Base-by-base conservation (phyloP, 2,797 vertebrate genomes). In the Sardinella longiceps region DNA sequence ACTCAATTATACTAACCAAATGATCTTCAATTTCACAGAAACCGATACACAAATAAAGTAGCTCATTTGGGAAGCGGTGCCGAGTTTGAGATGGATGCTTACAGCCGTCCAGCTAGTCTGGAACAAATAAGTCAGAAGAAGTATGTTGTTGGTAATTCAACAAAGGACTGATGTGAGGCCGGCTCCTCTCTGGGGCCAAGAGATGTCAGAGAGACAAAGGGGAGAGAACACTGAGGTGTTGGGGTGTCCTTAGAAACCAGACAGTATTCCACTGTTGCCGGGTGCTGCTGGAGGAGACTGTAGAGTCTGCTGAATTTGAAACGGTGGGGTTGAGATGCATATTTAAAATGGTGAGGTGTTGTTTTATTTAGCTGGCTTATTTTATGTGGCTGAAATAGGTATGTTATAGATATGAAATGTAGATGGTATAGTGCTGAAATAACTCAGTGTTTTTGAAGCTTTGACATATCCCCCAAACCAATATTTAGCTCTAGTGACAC, bases 81-180 rank as follows among this genome's bases (percentile, higher is more conserved):
- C 1, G 56, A 60, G 56, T 5, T 77, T 20, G 20, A 39, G 12
- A 77, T 39, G 43, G 28, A 77, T 77, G 33, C 70, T 43, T 43
- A 77, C 37, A 23, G 33, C 2, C 37, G 30, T 37, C 66, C 70
- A 77, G 70, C 43, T 18, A 77, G 33, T 77, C 18, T 77, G 70
- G 70, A 77, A 43, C 70, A 3, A 77, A 77, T 23, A 23, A 77
- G 33, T 18, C 18, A 77, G 70, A 77, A 23, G 37, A 43, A 77
- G 70, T 39, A 77, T 77, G 70, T 23, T 77, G 18, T 77, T 77
- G 37, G 66, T 39, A 23, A 74, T 37, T 37, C 37, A 74, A 74
- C 30, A 74, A 37, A 74, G 66, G 33, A 43, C 70, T 77, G 33
- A 77, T 77, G 15, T 77, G 70, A 33, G 37, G 18, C 23, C 20